phyloP scores from a whole-genome alignment of 2,113 vertebrate genomes.

The Haemorhous mexicanus region DNA sequence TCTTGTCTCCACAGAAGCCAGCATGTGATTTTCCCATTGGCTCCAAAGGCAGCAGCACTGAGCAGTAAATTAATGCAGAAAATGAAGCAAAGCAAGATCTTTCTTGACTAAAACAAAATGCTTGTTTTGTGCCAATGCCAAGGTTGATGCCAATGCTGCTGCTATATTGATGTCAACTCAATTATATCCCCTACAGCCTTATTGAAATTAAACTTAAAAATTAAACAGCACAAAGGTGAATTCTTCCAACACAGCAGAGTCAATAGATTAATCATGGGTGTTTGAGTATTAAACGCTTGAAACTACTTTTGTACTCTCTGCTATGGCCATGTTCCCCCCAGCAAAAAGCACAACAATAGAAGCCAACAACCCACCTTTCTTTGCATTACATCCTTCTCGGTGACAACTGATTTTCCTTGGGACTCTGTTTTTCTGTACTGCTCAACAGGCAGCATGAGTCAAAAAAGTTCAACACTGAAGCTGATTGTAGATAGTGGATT shows the following conservation, averaged over 20 bases:
- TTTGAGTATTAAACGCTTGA: neutral
- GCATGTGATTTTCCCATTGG: neutral
- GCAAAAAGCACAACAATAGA: neutral
- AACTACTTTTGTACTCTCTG: neutral
- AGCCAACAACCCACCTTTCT: neutral
- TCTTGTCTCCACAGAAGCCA: neutral
- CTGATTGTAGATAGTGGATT: neutral
- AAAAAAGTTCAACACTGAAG: neutral
- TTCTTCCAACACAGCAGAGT: neutral
- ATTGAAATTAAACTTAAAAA: slow-evolving; percentile 23
- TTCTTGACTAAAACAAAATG: slow-evolving; percentile 12
- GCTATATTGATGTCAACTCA: slow-evolving; percentile 40
- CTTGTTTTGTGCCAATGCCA: slow-evolving; percentile 23
- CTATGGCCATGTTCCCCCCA: neutral
- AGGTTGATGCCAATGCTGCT: neutral
- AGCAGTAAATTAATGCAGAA: neutral
- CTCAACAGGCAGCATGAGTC: neutral
- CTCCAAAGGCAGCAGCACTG: neutral
- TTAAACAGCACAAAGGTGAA: slow-evolving; percentile 1
- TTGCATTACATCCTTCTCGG: neutral
- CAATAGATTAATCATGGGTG: neutral
- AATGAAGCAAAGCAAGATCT: neutral
- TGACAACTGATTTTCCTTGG: neutral
- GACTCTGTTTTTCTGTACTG: neutral
- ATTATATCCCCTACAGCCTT: neutral